These are phyloP conservation scores for Rhynchomys soricoides DNA, from an alignment of 2,113 vertebrate species.

Conservation along the genomic window DNA sequence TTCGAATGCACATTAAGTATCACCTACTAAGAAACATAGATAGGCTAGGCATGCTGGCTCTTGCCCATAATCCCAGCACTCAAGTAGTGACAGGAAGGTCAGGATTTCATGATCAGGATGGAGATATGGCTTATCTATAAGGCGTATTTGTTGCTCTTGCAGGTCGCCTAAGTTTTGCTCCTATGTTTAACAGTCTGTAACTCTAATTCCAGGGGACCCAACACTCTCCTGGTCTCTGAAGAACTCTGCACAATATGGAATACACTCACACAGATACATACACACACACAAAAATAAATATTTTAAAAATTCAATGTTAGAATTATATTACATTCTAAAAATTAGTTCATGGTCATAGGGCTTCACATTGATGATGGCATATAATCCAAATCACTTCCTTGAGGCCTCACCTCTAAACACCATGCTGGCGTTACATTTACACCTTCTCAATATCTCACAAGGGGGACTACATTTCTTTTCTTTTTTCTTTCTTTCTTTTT, in stretches of 20 bases:
- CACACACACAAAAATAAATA: background rate
- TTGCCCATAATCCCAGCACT: background rate
- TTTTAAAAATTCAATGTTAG: background rate
- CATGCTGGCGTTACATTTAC: background rate
- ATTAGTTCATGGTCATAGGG: background rate
- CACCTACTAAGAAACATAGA: background rate
- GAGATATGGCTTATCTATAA: background rate
- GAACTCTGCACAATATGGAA: too few species aligned
- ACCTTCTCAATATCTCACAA: background rate
- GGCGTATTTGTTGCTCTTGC: background rate
- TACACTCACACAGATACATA: too few species aligned
- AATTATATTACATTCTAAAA: background rate
- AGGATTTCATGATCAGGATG: background rate
- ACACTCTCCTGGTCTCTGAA: background rate
- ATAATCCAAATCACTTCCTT: background rate
- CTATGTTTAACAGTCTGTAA: background rate
- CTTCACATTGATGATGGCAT: background rate
- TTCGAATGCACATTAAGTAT: background rate
- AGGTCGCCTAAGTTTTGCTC: background rate
- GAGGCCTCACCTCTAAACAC: background rate
- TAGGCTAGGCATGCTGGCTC: background rate
- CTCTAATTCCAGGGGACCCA: background rate
- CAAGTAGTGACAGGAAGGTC: background rate
- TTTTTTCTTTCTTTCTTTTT: too few species aligned
- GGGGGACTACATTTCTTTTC: background rate